Base-by-base conservation (phyloP, 2,888 invertebrate species). In the Athalia cordata region DNA sequence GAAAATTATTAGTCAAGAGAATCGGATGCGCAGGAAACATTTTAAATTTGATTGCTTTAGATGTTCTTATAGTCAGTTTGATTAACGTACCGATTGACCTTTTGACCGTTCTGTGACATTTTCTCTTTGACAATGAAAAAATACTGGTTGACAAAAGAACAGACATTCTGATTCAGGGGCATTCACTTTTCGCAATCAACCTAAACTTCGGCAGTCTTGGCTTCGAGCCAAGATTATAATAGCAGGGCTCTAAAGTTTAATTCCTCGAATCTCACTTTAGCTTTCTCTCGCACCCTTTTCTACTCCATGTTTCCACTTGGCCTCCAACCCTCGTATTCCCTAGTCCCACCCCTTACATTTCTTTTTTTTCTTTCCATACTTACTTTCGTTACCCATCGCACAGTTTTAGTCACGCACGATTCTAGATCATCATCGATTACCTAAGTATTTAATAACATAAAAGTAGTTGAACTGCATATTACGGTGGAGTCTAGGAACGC, bases 171-270 rank as follows among this genome's bases (percentile, higher is more conserved):
- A 62, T 50, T 75, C 62, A 62, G 49, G 49, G 64, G 75, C 49
- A 64, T 75, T 75, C 62, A 75, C 49, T 82, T 82, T 82, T 82
- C 80, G 81, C 82, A 82, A 82, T 82, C 81, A 82, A 82, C 79
- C 82, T 81, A 81, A 81, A 81, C 79, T 83, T 81, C 82, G 81
- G 83, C 85, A 83, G 83, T 84, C 83, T 82, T 87, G 87, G 87
- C 86, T 79, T 81, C 79, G 81, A 81, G 86, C 86, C 87, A 86
- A 84, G 84, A 86, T 87, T 87, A 87, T 86, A 85, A 87, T 84
- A 85, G 83, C 82, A 64, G 80, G 78, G 79, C 83, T 81, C 81
- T 82, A 81, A 87, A 87, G 86, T 87, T 87, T 86, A 87, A 87
- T 88, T 87, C 86, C 86, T 86, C 85, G 82, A 86, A 87, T 85